Conservation (phyloP, 1,140 invertebrate species). For the Drosophila varians region DNA sequence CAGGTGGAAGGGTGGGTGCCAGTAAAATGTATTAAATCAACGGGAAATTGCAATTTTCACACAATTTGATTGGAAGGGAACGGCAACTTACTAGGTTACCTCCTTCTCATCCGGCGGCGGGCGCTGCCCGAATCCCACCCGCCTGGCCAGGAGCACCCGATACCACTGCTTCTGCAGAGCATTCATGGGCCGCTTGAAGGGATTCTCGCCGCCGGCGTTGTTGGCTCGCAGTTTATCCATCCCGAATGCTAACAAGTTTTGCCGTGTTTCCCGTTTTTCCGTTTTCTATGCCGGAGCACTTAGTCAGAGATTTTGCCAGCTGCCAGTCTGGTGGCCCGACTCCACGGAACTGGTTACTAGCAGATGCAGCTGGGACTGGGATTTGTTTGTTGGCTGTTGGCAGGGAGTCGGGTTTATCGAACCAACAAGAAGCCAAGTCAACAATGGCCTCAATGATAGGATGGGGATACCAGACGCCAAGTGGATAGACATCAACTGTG, state of each 20-base stretch:
- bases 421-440: slow-evolving; percentile 67
- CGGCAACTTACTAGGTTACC: slow-evolving; percentile 65
- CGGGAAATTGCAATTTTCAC: slow-evolving; percentile 80
- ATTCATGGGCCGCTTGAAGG: slow-evolving; percentile 83
- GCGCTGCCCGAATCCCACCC: slow-evolving; percentile 69
- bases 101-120: slow-evolving; percentile 58
- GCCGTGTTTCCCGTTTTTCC: slow-evolving; percentile 11
- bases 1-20: slow-evolving; percentile 2
- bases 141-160: slow-evolving; percentile 69
- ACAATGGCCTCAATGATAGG: slow-evolving; percentile 19
- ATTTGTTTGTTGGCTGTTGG: slow-evolving; percentile 41
- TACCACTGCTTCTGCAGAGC: slow-evolving; percentile 81
- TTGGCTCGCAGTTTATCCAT: slow-evolving; percentile 67
- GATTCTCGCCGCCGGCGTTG: slow-evolving; percentile 56
- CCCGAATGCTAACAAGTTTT: slow-evolving; percentile 65
- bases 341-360: slow-evolving; percentile 42
- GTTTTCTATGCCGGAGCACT: slow-evolving; percentile 60
- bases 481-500: not conserved
- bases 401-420: slow-evolving; percentile 61
- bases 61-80: slow-evolving; percentile 73
- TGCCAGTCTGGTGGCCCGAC: slow-evolving; percentile 24
- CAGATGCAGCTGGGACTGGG: slow-evolving; percentile 42
- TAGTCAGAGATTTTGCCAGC: slow-evolving; percentile 24
- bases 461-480: slow-evolving; percentile 25
- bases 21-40: slow-evolving; percentile 78